Conservation (phyloP, 2,113 vertebrate species). For the Cebidichthys violaceus region DNA sequence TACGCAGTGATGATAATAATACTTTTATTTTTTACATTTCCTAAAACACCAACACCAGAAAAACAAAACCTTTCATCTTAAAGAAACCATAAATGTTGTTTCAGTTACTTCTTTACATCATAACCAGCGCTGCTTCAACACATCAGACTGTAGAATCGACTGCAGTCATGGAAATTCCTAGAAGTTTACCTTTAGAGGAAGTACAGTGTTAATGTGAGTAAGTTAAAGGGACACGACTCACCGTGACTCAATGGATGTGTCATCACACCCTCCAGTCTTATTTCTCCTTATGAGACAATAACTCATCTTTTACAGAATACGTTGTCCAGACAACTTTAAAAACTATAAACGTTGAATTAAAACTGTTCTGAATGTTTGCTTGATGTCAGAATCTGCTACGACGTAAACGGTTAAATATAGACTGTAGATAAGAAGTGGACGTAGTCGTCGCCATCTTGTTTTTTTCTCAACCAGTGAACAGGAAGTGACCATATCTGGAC, state of each 20-base stretch:
- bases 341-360: too few species aligned
- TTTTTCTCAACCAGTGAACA: too few species aligned
- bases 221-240: slow-evolving; percentile 25
- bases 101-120: background rate
- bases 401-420: too few species aligned
- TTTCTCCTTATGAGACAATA: background rate
- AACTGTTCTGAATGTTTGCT: too few species aligned
- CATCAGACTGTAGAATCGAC: background rate
- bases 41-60: background rate
- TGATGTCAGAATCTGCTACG: too few species aligned
- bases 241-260: slow-evolving; percentile 51
- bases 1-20: too few species aligned
- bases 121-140: background rate
- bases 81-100: background rate
- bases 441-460: too few species aligned
- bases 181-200: background rate
- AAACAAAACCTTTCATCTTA: background rate
- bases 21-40: too few species aligned
- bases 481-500: too few species aligned
- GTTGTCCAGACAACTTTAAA: too few species aligned
- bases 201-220: background rate
- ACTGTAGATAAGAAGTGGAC: too few species aligned
- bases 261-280: background rate
- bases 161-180: slow-evolving; percentile 34
- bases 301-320: too few species aligned